phyloP scores from a whole-genome alignment of 2,888 invertebrate genomes.

The Apotomis capreana region DNA sequence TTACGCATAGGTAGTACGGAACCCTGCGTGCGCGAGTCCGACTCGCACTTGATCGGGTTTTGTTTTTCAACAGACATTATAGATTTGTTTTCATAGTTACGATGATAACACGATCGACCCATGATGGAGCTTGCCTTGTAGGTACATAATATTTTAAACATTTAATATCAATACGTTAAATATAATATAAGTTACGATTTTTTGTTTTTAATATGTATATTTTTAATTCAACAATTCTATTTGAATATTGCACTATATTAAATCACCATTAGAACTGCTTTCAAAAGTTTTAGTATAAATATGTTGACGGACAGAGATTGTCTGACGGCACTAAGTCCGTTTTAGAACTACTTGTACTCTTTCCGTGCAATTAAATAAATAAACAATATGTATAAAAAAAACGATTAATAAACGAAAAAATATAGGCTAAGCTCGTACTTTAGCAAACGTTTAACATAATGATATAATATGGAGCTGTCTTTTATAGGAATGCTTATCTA shows the following conservation, averaged over 20 bases:
- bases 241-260: not conserved
- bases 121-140: not conserved
- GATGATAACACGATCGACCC: too few species aligned
- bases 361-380: not conserved
- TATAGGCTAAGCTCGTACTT: not conserved
- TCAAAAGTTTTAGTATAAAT: not conserved
- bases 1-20: too few species aligned
- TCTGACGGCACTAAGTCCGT: slow-evolving; percentile 1
- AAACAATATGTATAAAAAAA: not conserved
- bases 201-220: not conserved
- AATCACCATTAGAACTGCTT: not conserved
- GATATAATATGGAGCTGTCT: not conserved
- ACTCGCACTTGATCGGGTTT: too few species aligned
- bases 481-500: not conserved
- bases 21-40: too few species aligned
- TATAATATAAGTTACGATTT: not conserved
- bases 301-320: not conserved
- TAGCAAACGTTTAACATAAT: not conserved
- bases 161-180: not conserved
- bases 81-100: too few species aligned
- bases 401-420: not conserved
- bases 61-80: too few species aligned
- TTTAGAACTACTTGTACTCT: slow-evolving; percentile 13
- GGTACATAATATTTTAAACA: not conserved
- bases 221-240: not conserved